Evolutionary conservation across 2,888 invertebrate species (phyloP), one percentile per base, ranked within the genome.

Genomic region (Caenorhabditis sulstoni): DNA sequence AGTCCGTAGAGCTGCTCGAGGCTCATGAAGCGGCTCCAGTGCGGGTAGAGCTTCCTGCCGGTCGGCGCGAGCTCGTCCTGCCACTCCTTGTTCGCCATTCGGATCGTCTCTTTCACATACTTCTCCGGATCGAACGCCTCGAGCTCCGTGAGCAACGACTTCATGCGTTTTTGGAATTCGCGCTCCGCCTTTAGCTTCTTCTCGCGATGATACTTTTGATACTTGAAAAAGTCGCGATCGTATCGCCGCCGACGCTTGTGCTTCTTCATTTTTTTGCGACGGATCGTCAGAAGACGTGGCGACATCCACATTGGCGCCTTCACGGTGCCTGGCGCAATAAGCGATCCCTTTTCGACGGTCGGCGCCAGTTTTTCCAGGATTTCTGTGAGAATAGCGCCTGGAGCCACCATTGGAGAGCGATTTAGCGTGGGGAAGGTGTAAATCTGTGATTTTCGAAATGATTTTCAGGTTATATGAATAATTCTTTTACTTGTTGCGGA

Each of bases 221-320:
- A 87, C 68, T 88, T 88, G 82, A 86, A 88, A 77, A 81, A 89
- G 67, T 87, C 87, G 22, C 87, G 76, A 41, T 87, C 81, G 62
- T 79, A 86, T 14, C 88, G 83, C 84, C 84, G 85, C 49, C 81
- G 67, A 55, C 84, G 70, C 85, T 88, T 88, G 50, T 89, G 88
- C 67, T 88, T 88, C 81, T 87, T 87, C 87, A 88, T 88, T 71
- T 89, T 89, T 77, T 86, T 86, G 18, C 88, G 79, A n/a, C 88
- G 76, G 52, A 88, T 87, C 3, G 87, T 87, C 52, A 87, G 79
- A 44, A 87, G 79, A 57, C 86, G 76, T 39, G 86, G 86, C 11
- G 82, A 76, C 0, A 83, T 50, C 58, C 76, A 81, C 70, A 85
- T 82, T 12, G 81, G 80, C 9, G 64, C 47, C 18, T 73, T 66